Conservation (phyloP, 2,888 invertebrate genomes). For the Drosophila paramelanica region DNA sequence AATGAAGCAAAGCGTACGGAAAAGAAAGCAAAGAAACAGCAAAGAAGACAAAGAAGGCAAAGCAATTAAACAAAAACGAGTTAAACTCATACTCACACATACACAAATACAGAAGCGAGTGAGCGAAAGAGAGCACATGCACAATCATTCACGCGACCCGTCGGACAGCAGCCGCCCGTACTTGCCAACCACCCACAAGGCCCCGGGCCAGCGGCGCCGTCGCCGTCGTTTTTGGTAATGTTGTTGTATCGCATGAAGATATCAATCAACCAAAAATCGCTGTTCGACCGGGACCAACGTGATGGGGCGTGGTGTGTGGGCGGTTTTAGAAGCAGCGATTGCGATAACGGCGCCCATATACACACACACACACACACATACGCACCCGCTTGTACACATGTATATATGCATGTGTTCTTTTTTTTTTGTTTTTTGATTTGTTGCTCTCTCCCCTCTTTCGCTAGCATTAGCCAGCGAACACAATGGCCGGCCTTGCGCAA, state of each 20-base stretch:
- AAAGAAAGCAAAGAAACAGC: slow-evolving; percentile 21
- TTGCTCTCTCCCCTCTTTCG: slow-evolving; percentile 40
- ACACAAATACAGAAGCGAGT: not conserved
- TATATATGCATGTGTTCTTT: not conserved
- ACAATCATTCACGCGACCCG: slow-evolving; percentile 60
- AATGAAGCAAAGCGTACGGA: slow-evolving; percentile 52
- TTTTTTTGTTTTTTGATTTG: slow-evolving; percentile 18
- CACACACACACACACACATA: slow-evolving; percentile 2
- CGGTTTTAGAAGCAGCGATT: slow-evolving; percentile 36
- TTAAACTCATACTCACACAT: slow-evolving; percentile 58
- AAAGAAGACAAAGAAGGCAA: slow-evolving; percentile 12
- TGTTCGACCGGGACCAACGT: slow-evolving; percentile 22
- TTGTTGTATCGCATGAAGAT: slow-evolving; percentile 16
- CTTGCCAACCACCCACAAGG: slow-evolving; percentile 43
- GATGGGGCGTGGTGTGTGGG: slow-evolving; percentile 32
- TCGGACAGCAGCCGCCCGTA: slow-evolving; percentile 25
- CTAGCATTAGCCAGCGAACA: slow-evolving; percentile 39
- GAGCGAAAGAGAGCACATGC: slow-evolving; percentile 23
- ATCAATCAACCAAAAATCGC: slow-evolving; percentile 9
- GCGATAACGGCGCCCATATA: slow-evolving; percentile 27
- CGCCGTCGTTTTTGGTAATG: not conserved
- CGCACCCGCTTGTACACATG: slow-evolving; percentile 11
- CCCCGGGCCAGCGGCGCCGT: slow-evolving; percentile 34
- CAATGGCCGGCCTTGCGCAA: slow-evolving; percentile 75
- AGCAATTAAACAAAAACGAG: slow-evolving; percentile 57